Evolutionary conservation across 1,140 invertebrate genomes (phyloP).

Genomic region (Metaphire vulgaris): DNA sequence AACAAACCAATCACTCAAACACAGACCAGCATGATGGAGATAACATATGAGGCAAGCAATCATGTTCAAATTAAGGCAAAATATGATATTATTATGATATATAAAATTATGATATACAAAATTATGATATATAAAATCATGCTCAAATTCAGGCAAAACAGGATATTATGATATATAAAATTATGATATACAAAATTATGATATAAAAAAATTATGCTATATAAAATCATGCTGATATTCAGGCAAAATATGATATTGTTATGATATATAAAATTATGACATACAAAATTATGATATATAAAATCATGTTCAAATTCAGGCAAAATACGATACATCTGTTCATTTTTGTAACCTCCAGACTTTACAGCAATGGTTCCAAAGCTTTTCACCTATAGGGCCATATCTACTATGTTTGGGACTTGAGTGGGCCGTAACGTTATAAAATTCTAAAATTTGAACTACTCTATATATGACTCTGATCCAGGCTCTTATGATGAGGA

Average conservation of each 20-base stretch:
- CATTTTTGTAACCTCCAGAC: too few relatives aligned
- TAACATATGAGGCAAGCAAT: conserved; percentile 3
- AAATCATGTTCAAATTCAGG: not conserved
- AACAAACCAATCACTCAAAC: conserved; percentile 30
- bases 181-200: too few relatives aligned
- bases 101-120: not conserved
- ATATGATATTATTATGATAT: not conserved
- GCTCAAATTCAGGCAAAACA: not conserved
- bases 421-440: too few relatives aligned
- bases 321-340: not conserved
- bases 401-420: too few relatives aligned
- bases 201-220: conserved; percentile 4
- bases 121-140: not conserved
- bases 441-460: too few relatives aligned
- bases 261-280: not conserved
- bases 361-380: too few relatives aligned
- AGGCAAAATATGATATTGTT: not conserved
- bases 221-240: not conserved
- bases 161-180: not conserved
- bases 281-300: not conserved
- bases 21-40: conserved; percentile 13
- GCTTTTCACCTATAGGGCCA: too few relatives aligned
- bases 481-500: too few relatives aligned
- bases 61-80: not conserved
- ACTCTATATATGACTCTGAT: too few relatives aligned